Conservation (phyloP, 1,140 invertebrate genomes). For the Trichonephila inaurata region DNA sequence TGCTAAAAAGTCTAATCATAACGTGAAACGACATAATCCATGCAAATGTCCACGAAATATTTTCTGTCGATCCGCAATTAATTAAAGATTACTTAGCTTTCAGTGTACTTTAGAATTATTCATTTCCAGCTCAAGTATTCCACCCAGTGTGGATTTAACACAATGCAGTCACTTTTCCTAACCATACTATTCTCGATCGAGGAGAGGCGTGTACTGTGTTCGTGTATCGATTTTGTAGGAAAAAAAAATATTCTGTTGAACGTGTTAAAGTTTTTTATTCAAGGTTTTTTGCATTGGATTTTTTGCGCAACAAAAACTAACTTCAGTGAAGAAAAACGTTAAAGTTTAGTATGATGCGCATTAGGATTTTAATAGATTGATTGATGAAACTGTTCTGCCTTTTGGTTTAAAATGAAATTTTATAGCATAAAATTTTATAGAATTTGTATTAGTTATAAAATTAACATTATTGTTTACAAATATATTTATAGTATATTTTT, state of each 20-base stretch:
- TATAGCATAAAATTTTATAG: too few relatives aligned
- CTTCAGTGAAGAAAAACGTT: not conserved
- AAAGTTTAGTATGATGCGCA: not conserved
- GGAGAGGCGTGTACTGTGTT: not conserved
- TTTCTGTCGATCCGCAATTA: not conserved
- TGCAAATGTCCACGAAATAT: not conserved
- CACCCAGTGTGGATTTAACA: not conserved
- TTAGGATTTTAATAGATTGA: constrained; percentile 22
- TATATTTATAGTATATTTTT: too few relatives aligned
- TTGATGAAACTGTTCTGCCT: not conserved
- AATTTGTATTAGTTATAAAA: too few relatives aligned
- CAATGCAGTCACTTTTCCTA: not conserved
- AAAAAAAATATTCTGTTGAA: not conserved
- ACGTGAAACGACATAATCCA: too few relatives aligned
- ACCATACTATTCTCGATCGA: not conserved
- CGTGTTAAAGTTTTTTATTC: not conserved
- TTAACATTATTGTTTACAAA: too few relatives aligned
- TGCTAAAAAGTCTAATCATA: too few relatives aligned
- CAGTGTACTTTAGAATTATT: not conserved
- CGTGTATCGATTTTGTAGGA: constrained; percentile 1
- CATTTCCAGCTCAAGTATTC: not conserved
- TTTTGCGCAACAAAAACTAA: not conserved
- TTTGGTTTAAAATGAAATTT: too few relatives aligned
- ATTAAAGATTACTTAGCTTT: not conserved
- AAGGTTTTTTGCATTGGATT: not conserved